Evolutionary conservation across 2,888 invertebrate species (phyloP), one percentile per base, ranked within the genome.

Genomic region (Xanthia icteritia): DNA sequence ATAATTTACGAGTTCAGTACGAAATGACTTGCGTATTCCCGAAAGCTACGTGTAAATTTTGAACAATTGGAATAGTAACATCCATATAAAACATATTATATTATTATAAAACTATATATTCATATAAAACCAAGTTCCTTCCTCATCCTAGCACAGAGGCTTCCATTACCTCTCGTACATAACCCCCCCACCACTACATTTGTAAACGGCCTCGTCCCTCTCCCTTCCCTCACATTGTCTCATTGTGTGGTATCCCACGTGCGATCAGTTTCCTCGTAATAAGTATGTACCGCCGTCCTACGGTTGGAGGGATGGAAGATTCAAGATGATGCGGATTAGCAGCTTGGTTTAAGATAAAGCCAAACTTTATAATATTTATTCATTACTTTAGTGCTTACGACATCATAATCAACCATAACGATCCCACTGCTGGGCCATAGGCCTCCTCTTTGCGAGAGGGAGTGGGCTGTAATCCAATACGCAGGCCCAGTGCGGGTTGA

Each of bases 221-320:
- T 20, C 17, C 51, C 15, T 39, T 31, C 31, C 31, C 31, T 15
- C n/a, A 54, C 31, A 45, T 69, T 45, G 58, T 83, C 31, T 79
- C 70, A 74, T 56, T 31, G 58, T 58, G 66, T 58, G 31, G 63
- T 82, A 83, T 83, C 79, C 54, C 79, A 67, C 67, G 74, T 74
- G 83, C 58, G 74, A 82, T 79, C 79, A 60, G n/a, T 27, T 67
- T 23, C 61, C 39, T 23, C 42, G 58, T 58, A 68, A 74, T 31
- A 31, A 31, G 31, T 48, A 73, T 64, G 79, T 74, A 20, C 64
- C 48, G 56, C n/a, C 39, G 58, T 36, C 23, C 13, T 9, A 11
- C 65, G 23, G 20, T 11, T 23, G 27, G 51, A 58, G 36, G 13
- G 27, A 1, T 51, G 20, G 51, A 51, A 72, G 23, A 56, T 23